Base-by-base conservation (phyloP, 1,140 invertebrate genomes). In the Drosophila tropicalis region DNA sequence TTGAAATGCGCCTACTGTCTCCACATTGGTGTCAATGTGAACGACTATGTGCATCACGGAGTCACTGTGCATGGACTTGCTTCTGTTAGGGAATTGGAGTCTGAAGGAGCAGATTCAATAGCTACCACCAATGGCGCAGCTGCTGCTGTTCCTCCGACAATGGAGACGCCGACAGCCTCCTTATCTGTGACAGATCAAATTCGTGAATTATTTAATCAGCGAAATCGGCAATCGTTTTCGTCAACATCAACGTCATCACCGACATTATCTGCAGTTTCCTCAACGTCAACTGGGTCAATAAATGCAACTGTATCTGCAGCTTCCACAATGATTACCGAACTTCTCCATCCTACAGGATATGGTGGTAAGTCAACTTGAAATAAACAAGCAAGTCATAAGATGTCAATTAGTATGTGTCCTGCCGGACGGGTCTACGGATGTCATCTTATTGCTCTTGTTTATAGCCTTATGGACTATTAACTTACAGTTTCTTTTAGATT, bases 21-120 rank as follows among this genome's bases (percentile, higher is more conserved):
- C 0, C 72, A 83, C 6, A 17, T 51, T 1, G 79, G 57, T 6
- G 44, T 3, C 17, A 79, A 87, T 34, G 62, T 87, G 9, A 47
- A 87, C 3, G 80, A 83, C 10, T 87, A 70, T 17, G 47, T 89
- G 2, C 62, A 19, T 0, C 83, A 87, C 22, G 83, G 76, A n/a
- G 70, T 83, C 29, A 1, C 56, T 1, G 51, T 60, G 5, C 83
- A 87, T 15, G 65, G 65, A 2, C 34, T 87, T 36, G 84, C 79
- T 25, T 34, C 58, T 0, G 36, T 51, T 7, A 54, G 47, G 0
- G 84, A 89, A 5, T 58, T 89, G 17, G 1, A 57, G 9, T 19
- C 10, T 5, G 44, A 51, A 10, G 12, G 17, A 12, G 9, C 44
- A 12, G 5, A 9, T 9, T 9, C 9, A 12, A 22, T 9, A 47